phyloP scores from a whole-genome alignment of 2,797 vertebrate species.

The Darevskia mixta region DNA sequence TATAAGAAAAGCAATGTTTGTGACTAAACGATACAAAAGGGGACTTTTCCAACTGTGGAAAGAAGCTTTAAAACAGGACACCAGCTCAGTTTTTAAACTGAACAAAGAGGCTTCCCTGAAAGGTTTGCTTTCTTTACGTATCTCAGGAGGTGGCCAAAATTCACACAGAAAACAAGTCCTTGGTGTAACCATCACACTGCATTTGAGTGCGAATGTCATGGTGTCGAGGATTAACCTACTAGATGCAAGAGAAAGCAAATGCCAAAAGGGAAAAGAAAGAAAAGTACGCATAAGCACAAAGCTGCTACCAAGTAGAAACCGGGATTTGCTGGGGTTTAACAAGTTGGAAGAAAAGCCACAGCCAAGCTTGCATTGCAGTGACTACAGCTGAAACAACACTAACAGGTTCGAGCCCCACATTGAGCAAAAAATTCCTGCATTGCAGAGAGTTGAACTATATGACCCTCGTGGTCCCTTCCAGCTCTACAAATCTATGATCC shows the following conservation, averaged over 20 bases:
- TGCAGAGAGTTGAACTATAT: too few species aligned
- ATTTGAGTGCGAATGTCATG: background rate
- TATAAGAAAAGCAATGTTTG: background rate
- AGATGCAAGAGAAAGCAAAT: background rate
- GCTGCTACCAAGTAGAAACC: background rate
- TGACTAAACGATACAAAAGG: background rate
- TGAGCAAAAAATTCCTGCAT: too few species aligned
- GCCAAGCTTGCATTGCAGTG: background rate
- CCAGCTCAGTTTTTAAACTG: background rate
- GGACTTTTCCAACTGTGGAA: too few species aligned
- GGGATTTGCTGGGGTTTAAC: background rate
- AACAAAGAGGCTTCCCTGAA: background rate
- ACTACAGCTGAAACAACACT: background rate
- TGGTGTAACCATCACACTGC: background rate
- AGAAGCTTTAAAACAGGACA: background rate
- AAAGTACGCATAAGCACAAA: background rate
- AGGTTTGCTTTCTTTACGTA: background rate
- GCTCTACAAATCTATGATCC: too few species aligned
- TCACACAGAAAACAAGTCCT: background rate
- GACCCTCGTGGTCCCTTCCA: too few species aligned
- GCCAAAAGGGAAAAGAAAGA: background rate
- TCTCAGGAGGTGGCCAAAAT: constrained; percentile 1
- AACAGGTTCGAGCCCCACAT: background rate
- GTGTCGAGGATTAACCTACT: background rate
- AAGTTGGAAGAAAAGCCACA: background rate